Evolutionary conservation across 2,113 vertebrate genomes (phyloP).

Genomic region (Neogale vison): DNA sequence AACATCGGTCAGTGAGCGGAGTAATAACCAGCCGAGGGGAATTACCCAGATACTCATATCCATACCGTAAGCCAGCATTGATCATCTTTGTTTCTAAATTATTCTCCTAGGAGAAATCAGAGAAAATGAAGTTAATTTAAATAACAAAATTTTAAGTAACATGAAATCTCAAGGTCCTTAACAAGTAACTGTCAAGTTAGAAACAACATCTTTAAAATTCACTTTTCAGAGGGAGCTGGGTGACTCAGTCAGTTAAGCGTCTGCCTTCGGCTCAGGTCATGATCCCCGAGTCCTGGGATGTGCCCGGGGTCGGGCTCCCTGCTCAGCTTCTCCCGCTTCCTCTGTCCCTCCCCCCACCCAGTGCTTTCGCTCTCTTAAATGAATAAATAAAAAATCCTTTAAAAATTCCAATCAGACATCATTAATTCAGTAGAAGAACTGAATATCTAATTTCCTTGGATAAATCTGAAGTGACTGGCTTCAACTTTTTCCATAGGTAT

Average conservation of each 20-base stretch:
- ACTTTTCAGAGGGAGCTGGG: background rate
- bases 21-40: constrained; percentile 93
- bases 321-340: background rate
- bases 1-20: constrained; percentile 94
- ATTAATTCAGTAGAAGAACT: background rate
- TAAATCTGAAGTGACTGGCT: background rate
- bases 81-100: constrained; percentile 95
- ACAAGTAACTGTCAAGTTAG: background rate
- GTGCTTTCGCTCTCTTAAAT: background rate
- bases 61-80: constrained; percentile 93
- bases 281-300: background rate
- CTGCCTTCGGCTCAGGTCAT: background rate
- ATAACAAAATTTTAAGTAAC: background rate
- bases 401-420: background rate
- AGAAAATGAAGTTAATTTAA: constrained; percentile 42
- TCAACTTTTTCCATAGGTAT: background rate
- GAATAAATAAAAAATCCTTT: background rate
- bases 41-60: constrained; percentile 95
- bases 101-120: constrained; percentile 85
- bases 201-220: background rate
- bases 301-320: background rate
- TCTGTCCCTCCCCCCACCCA: background rate
- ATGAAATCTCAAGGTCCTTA: background rate
- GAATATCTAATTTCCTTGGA: background rate
- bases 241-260: background rate